Evolutionary conservation across 2,888 invertebrate genomes (phyloP), one percentile per base, ranked within the genome.

Genomic region (Thumatha senex): DNA sequence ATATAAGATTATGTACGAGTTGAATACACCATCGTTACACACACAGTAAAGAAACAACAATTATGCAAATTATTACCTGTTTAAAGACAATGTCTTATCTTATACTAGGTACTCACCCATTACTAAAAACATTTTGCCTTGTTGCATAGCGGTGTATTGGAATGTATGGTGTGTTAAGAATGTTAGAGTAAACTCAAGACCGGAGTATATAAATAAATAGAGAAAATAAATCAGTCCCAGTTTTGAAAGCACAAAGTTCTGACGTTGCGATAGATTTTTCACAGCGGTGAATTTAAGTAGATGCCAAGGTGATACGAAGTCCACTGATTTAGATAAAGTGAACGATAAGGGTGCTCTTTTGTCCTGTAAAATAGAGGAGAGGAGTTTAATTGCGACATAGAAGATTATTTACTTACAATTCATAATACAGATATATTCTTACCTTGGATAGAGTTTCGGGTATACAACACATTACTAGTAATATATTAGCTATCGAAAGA

Each of bases 111-210:
- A 79, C 80, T 86, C 80, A 86, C 99, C 99, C 73, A 98, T 97
- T 48, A 96, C 96, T 70, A 98, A 94, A 83, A 99, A 99, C 97
- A 99, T 98, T 93, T 96, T 97, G 7, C 99, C 99, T 88, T 99
- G 99, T 84, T 98, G 96, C 96, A 98, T 97, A 40, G 98, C 97
- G 48, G 95, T 95, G 81, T 97, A 99, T 46, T 95, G 93, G 82
- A 99, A 98, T 35, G 96, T 94, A 72, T 97, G 95, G 89, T 98
- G 98, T 48, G 98, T 98, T 42, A 99, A 92, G 91, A 99, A 99
- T 47, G 99, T 98, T 33, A 99, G 92, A 0, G 99, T 99, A 80
- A 99, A 99, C 87, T 99, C 99, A 51, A 99, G 92, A 2, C 99
- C 99, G 47, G 99, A 98, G 84, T 98, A 99, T 54, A 98, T 92